Percentiles rank a stretch among this genome's conserved stretches.
Evolutionary conservation across 2,888 invertebrate genomes (phyloP).

Genomic region (Stenotaenia linearis): DNA sequence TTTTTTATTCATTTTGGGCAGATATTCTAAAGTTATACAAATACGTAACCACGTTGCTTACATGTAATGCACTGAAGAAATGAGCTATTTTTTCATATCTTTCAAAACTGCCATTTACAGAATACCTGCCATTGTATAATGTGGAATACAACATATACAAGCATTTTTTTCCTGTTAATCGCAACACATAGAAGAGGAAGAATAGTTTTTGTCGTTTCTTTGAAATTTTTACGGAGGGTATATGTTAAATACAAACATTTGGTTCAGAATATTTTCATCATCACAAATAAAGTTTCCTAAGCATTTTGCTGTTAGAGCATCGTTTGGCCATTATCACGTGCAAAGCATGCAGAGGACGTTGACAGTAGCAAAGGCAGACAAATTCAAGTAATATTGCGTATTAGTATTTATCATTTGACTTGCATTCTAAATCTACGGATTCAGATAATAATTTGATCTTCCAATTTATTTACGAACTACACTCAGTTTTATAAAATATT

Average conservation of each 20-base stretch:
- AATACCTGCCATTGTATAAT: constrained; percentile 16
- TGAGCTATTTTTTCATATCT: not conserved
- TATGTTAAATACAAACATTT: constrained; percentile 27
- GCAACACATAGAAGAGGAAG: constrained; percentile 24
- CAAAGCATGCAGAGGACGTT: constrained; percentile 2
- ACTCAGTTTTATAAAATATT: constrained; percentile 21
- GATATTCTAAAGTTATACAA: constrained; percentile 27
- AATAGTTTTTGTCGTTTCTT: constrained; percentile 13
- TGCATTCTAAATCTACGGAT: constrained; percentile 1
- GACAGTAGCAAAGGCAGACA: constrained; percentile 21
- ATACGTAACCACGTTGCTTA: constrained; percentile 27
- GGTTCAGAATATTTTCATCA: constrained; percentile 16
- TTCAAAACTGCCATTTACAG: constrained; percentile 2
- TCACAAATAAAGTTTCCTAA: constrained; percentile 32
- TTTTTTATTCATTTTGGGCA: constrained; percentile 21
- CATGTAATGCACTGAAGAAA: constrained; percentile 24
- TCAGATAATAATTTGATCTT: constrained; percentile 6
- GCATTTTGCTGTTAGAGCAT: constrained; percentile 24
- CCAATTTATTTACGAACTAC: constrained; percentile 17
- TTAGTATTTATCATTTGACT: not conserved
- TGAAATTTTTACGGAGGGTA: not conserved
- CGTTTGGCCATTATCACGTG: constrained; percentile 20
- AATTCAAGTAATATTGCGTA: constrained; percentile 21
- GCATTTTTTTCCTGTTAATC: constrained; percentile 3
- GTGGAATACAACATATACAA: constrained; percentile 29